A percentile compares a stretch with the other conserved stretches of the same genome.
Evolutionary conservation across 2,113 vertebrate species (phyloP).

Genomic region (Anas platyrhynchos): DNA sequence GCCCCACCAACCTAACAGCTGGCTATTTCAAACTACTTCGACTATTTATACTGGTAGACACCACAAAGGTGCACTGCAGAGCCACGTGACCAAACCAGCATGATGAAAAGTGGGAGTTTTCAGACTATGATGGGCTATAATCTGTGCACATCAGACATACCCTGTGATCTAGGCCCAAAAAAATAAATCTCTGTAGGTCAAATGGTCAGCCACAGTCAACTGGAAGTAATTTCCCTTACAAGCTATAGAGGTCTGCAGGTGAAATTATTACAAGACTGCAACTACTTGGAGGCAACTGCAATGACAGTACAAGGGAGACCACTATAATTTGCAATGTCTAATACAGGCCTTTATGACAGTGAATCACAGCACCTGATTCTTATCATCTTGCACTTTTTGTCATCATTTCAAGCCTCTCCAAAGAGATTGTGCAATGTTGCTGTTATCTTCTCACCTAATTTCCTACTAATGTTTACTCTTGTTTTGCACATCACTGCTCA

Average conservation of each 20-base stretch:
- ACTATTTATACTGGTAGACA: neutral
- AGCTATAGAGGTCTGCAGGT: neutral
- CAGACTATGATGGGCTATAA: neutral
- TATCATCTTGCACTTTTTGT: neutral
- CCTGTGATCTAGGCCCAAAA: neutral
- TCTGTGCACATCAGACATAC: neutral
- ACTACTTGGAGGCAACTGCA: neutral
- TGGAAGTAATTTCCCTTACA: neutral
- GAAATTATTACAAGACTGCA: neutral
- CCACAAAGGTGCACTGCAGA: neutral
- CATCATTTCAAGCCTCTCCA: neutral
- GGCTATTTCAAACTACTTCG: neutral
- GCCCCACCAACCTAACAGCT: neutral
- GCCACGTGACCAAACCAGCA: rapidly evolving
- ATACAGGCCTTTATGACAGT: neutral
- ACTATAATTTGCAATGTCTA: neutral
- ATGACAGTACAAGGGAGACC: neutral
- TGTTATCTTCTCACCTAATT: neutral
- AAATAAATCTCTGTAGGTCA: neutral
- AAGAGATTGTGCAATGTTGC: neutral
- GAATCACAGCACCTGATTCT: neutral
- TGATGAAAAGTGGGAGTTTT: neutral
- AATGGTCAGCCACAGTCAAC: neutral
- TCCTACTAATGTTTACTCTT: neutral
- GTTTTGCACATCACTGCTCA: neutral